Base-by-base conservation (phyloP, 1,140 invertebrate species). In the Lordiphosa collinella region DNA sequence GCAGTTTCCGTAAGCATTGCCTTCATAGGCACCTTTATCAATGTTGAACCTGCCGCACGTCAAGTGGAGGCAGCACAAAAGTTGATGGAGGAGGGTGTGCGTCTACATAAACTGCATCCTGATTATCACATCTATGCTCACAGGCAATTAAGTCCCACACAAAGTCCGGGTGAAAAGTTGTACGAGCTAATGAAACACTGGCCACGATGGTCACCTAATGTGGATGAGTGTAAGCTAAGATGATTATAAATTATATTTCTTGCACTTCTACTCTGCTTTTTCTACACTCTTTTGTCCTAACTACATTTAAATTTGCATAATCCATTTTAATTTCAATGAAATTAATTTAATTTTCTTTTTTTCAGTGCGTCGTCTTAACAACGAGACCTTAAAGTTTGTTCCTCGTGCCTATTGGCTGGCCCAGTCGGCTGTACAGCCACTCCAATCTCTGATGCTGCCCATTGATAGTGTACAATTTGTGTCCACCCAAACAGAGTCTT, bases 11-110 rank as follows among this genome's bases (percentile, higher is more conserved):
- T 94, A 8, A 93, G 92, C 50, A 92, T 95, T 47, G 91, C 91
- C 2, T 92, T 95, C 41, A 92, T 95, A 50, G 94, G 94, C 2
- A 92, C 92, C 41, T 94, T 92, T 67, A 91, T 90, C 14, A 90
- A 91, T 71, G 54, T 90, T 22, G 91, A 92, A 35, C 91, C 89
- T 6, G 43, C 87, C 4, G 84, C 79, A 31, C 90, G 91, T 1
- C 93, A 93, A 71, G 14, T 94, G 11, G 72, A 91, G 0, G 91
- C 91, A 1, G 90, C 90, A 0, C 91, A 91, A 59, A 80, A 90
- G 3, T 88, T 94, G 1, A 89, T 94, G 16, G 63, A 89, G 37
- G 94, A 93, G 82, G 93, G 92, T 0, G 91, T 93, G 4, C 86
- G 91, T 0, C 53, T 90, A 5, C 88, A 89, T 34, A 91, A 92